Evolutionary conservation across 1,140 invertebrate genomes (phyloP).

Genomic region (Lordiphosa collinella): DNA sequence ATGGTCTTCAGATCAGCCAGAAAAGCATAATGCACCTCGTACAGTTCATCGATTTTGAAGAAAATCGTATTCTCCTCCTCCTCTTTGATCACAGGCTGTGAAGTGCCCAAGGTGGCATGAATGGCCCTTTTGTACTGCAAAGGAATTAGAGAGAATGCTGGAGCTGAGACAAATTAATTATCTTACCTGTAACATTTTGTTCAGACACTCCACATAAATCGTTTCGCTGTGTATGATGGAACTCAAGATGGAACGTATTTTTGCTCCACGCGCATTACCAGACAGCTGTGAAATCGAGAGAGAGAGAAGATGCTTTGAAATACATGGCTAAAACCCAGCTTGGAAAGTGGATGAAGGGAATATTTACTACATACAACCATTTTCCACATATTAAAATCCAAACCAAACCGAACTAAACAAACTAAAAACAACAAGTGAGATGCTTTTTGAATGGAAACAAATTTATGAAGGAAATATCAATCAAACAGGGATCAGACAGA

Average conservation of each 20-base stretch:
- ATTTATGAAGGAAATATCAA: constrained; percentile 1
- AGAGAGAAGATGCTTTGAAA: background rate
- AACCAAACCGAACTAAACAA: no score
- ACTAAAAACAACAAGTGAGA: background rate
- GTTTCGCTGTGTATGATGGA: constrained; percentile 95
- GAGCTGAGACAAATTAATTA: background rate
- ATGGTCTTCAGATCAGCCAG: constrained; percentile 85
- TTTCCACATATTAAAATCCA: constrained; percentile 2
- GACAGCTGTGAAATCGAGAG: constrained; percentile 49
- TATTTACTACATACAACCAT: constrained; percentile 3
- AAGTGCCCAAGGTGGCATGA: constrained; percentile 91
- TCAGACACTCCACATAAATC: constrained; percentile 93
- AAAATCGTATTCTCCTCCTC: constrained; percentile 95
- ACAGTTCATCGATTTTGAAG: constrained; percentile 94
- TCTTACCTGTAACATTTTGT: constrained; percentile 91
- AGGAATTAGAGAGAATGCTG: no score
- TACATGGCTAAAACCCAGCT: background rate
- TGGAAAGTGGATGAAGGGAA: no score
- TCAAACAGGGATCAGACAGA: constrained; percentile 10
- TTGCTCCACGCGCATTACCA: constrained; percentile 81
- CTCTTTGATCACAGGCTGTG: constrained; percentile 92
- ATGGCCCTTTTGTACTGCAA: constrained; percentile 95
- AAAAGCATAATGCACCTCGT: constrained; percentile 90
- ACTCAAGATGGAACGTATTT: constrained; percentile 88
- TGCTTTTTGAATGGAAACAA: background rate